Evolutionary conservation across 2,113 vertebrate genomes (phyloP).

Genomic region (Lontra canadensis): DNA sequence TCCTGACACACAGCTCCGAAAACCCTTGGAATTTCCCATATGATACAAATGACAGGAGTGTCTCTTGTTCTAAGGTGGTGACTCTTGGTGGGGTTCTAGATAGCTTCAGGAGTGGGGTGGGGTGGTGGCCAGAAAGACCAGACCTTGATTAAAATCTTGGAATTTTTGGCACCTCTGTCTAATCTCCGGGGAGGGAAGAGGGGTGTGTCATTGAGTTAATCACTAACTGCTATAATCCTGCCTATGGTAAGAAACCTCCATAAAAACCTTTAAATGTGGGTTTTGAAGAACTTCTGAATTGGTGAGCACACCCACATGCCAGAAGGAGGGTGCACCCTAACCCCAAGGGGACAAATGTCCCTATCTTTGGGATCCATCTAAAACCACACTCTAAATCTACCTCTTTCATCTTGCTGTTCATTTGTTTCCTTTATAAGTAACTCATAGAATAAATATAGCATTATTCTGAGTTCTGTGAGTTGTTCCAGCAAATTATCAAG

Average conservation of each 20-base stretch:
- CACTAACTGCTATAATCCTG: background rate
- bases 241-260: background rate
- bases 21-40: background rate
- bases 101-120: background rate
- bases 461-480: background rate
- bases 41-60: background rate
- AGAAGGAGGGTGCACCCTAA: background rate
- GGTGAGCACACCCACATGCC: background rate
- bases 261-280: background rate
- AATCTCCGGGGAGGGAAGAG: background rate
- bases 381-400: background rate
- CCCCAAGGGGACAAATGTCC: background rate
- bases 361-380: background rate
- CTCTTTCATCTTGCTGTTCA: background rate
- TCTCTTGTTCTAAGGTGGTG: background rate
- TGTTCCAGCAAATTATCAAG: background rate
- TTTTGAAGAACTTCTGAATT: background rate
- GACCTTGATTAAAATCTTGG: background rate
- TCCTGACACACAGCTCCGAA: background rate
- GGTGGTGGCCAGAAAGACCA: background rate
- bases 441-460: background rate
- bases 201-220: background rate
- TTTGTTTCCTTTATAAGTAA: background rate
- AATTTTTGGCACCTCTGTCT: background rate
- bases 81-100: background rate